Base-by-base conservation (phyloP, 2,888 invertebrate genomes). In the Drosophila seclusa region DNA sequence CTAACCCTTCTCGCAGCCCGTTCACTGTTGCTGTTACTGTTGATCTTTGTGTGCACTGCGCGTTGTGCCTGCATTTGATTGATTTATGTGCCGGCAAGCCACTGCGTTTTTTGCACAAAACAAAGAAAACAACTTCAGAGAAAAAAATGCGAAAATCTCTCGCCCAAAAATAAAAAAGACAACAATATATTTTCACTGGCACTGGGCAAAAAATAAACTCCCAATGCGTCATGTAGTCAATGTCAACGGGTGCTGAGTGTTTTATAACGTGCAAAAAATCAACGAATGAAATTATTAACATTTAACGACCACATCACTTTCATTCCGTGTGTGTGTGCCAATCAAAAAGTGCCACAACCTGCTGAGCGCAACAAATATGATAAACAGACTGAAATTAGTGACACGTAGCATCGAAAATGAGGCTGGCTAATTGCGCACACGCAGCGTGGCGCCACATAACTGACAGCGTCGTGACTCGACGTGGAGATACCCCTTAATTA, bases 41-140 rank as follows among this genome's bases (percentile, higher is more conserved):
- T 71, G 77, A 64, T 66, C 45, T 73, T 62, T 73, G 72, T 61
- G 78, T 80, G 84, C 78, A 59, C 64, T 87, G 82, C 85, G 82
- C 83, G 83, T 68, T 74, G 64, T 87, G 84, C 79, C 88, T 85
- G 83, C 80, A 79, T 87, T 85, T 85, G 90, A 85, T 85, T 85
- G 84, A 85, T 85, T 85, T 85, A 89, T 85, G 90, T 63, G 53
- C 38, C 53, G 45, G 63, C 50, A 27, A 65, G 48, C 66, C 53
- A 59, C 55, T 68, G 61, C 61, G 31, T 38, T 50, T 29, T 32
- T 32, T 32, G 0, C 65, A 69, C 61, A 54, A 76, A 70, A 42
- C 36, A 53, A 45, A 13, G 49, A n/a, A 61, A 42, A 48, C 49
- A 16, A 40, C 13, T 32, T 24, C 11, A 50, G 31, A 61, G 24